Percentiles rank a stretch among this genome's conserved stretches.
phyloP scores from a whole-genome alignment of 2,113 vertebrate species.

The Colossoma macropomum region DNA sequence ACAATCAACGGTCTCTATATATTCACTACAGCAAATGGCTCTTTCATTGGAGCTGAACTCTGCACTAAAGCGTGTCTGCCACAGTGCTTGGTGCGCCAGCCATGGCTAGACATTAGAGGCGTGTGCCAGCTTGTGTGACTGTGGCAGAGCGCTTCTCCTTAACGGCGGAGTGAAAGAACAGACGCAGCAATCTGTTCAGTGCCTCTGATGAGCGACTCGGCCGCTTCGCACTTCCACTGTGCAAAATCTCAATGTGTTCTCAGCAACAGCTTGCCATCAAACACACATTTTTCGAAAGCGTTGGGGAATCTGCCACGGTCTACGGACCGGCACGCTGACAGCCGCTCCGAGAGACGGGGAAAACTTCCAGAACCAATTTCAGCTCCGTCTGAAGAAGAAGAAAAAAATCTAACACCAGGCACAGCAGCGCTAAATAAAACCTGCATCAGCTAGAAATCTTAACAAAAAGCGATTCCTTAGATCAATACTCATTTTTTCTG shows the following conservation, averaged over 20 bases:
- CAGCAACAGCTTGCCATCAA: conserved; percentile 46
- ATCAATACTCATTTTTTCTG: conserved; percentile 2
- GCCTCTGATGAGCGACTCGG: conserved; percentile 25
- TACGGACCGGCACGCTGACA: neutral
- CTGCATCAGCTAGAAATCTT: conserved; percentile 7
- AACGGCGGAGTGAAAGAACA: conserved; percentile 16
- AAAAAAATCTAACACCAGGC: neutral
- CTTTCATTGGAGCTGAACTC: neutral
- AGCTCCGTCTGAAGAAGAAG: neutral
- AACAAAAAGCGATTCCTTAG: conserved; percentile 12
- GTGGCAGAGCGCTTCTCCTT: neutral
- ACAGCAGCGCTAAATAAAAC: neutral
- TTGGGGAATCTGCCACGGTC: conserved; percentile 17
- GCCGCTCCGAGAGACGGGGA: neutral
- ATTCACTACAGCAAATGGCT: neutral
- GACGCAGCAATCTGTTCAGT: conserved; percentile 36
- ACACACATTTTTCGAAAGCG: conserved; percentile 33
- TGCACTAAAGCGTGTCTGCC: neutral
- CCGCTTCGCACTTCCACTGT: conserved; percentile 22
- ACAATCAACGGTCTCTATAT: neutral
- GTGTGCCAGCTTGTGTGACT: neutral
- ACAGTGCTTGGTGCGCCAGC: conserved; percentile 4
- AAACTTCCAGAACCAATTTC: conserved; percentile 8
- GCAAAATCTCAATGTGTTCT: conserved; percentile 18
- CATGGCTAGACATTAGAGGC: conserved; percentile 3